Base-by-base conservation (phyloP, 2,113 vertebrate genomes). In the Spea multiplicata region DNA sequence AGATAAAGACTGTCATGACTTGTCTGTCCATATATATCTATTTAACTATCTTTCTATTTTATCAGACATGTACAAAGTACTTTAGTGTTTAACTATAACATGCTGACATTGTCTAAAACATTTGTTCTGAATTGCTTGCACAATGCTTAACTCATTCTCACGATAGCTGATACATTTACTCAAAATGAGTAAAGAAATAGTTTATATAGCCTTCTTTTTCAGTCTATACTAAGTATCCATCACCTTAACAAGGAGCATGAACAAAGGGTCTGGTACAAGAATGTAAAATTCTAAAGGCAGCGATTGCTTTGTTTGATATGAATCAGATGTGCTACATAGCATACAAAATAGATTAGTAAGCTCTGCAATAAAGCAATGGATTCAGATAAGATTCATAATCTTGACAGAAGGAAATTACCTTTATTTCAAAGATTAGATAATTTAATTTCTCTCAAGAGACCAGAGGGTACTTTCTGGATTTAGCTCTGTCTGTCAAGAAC, bases 381-480 rank as follows among this genome's bases (percentile, higher is more conserved):
- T 49, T 59, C 50, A 61, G 77, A 80, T 80, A 80, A 59, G 77
- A 73, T 80, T 73, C 71, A 73, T 80, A 73, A 73, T 80, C 77
- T 80, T 80, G 77, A 80, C 77, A 80, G 77, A 61, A 73, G 77
- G 71, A 80, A 80, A 80, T 80, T 80, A 73, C 71, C 71, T 80
- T 80, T 80, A 80, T 80, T 80, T 80, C 14, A 57, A 73, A 80
- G 77, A 80, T 80, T 73, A 80, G 77, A 80, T 80, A 80, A 73
- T 80, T 80, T 73, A 66, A 80, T 80, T 80, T 80, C 53, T 73
- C 77, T 80, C 71, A 80, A 73, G 71, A 80, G 77, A 80, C 77
- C 77, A 80, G 77, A 80, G 62, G 70, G 61, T 67, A 50, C 71
- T 80, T 66, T 73, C 64, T 73, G 14, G 66, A 78, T 78, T 71